Evolutionary conservation across 37 sponge, comb jelly and placozoan species (phyloP).

Genomic region (Amphimedon queenslandica): DNA sequence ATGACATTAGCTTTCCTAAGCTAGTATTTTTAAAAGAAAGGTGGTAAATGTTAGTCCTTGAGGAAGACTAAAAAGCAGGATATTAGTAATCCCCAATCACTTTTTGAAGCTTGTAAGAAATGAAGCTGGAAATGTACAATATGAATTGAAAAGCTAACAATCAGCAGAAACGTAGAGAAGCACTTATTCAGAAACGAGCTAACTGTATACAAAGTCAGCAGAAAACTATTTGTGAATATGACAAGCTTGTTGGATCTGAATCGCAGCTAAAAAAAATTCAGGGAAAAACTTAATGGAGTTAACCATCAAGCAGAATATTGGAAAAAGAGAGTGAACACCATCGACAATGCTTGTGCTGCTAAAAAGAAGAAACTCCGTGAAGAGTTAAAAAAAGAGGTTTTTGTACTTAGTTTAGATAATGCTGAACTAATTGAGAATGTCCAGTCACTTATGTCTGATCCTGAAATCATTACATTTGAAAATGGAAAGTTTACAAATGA

Average conservation of each 20-base stretch:
- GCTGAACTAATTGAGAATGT: neutral
- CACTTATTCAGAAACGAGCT: no score
- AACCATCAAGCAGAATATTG: neutral
- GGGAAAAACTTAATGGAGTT: neutral
- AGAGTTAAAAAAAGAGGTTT: neutral
- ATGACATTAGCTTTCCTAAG: no score
- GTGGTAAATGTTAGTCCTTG: no score
- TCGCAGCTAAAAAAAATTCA: neutral
- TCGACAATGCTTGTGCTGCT: neutral
- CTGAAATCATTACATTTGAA: constrained; percentile 24
- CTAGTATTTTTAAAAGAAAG: no score
- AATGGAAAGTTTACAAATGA: constrained; percentile 30
- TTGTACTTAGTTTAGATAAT: neutral
- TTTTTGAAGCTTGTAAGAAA: no score
- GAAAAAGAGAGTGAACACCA: constrained; percentile 4
- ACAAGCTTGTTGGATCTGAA: neutral
- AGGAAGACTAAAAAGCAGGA: no score
- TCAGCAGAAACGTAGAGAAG: no score
- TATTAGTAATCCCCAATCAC: no score
- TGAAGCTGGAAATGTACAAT: no score
- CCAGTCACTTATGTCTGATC: neutral
- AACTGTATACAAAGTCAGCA: no score
- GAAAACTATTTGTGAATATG: no score
- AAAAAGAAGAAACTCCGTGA: neutral
- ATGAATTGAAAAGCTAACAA: no score